phyloP scores from a whole-genome alignment of 2,113 vertebrate genomes.

The Stegastes partitus region DNA sequence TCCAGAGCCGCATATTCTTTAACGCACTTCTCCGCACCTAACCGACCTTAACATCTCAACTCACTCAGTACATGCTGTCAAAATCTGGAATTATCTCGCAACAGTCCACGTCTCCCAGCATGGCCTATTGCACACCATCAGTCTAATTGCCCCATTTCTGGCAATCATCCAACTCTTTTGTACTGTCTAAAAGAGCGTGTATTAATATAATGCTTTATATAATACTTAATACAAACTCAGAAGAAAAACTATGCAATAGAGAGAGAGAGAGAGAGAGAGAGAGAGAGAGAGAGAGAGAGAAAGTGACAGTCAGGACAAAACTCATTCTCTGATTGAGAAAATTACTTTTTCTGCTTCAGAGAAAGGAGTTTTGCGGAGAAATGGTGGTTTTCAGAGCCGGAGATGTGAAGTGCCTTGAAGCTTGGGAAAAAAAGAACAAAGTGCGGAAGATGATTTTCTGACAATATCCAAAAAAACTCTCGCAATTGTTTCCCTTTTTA shows the following conservation, averaged over 20 bases:
- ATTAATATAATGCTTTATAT: slow-evolving; percentile 49
- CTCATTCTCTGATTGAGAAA: too few species aligned
- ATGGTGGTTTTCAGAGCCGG: slow-evolving; percentile 27
- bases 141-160: slow-evolving; percentile 50
- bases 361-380: slow-evolving; percentile 9
- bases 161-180: slow-evolving; percentile 52
- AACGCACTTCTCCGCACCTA: background rate
- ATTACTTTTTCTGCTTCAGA: too few species aligned
- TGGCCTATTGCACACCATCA: slow-evolving; percentile 54
- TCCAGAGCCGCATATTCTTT: slow-evolving; percentile 1
- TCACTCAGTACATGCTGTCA: slow-evolving; percentile 39
- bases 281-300: too few species aligned
- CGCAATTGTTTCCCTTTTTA: background rate
- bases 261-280: background rate
- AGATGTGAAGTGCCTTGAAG: background rate
- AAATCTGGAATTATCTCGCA: slow-evolving; percentile 33
- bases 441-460: background rate
- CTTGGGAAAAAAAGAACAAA: slow-evolving; percentile 16
- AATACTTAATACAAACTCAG: slow-evolving; percentile 31
- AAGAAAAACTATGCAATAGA: slow-evolving; percentile 25
- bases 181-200: slow-evolving; percentile 54
- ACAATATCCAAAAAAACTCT: background rate
- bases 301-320: too few species aligned
- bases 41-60: slow-evolving; percentile 19
- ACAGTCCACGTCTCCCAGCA: slow-evolving; percentile 22